Evolutionary conservation across 2,888 invertebrate species (phyloP).

Genomic region (Polydrusus pterygomalis): DNA sequence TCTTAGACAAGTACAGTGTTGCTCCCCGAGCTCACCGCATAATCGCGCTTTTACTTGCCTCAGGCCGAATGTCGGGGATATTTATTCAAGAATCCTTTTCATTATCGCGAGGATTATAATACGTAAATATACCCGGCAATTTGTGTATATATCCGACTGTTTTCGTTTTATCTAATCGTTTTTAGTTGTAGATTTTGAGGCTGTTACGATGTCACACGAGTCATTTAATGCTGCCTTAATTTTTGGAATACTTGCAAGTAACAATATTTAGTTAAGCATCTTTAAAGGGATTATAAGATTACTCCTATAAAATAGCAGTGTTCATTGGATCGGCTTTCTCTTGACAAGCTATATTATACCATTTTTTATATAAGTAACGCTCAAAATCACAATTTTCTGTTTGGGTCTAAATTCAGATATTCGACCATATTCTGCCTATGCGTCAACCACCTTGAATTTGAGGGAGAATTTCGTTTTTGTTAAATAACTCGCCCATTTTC

Average conservation of each 20-base stretch:
- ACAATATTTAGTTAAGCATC: conserved; percentile 16
- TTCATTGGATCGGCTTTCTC: background rate
- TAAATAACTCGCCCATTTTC: no score
- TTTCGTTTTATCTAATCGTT: conserved; percentile 56
- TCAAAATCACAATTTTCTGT: no score
- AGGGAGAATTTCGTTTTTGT: no score
- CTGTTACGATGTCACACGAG: conserved; percentile 49
- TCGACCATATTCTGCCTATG: no score
- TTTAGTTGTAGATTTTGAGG: conserved; percentile 55
- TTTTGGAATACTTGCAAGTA: conserved; percentile 33
- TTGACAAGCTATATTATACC: background rate
- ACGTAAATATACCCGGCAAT: conserved; percentile 58
- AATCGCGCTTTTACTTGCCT: conserved; percentile 41
- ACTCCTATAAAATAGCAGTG: no score
- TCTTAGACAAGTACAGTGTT: conserved; percentile 69
- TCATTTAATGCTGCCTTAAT: conserved; percentile 50
- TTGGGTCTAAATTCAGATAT: no score
- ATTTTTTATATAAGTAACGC: no score
- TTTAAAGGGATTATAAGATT: conserved; percentile 6
- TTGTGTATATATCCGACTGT: conserved; percentile 53
- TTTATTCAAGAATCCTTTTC: conserved; percentile 62
- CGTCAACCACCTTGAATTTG: no score
- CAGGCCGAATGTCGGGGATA: conserved; percentile 51
- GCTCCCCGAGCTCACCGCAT: conserved; percentile 55
- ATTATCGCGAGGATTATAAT: conserved; percentile 64